Conservation (phyloP, 2,113 vertebrate species). For the Actenoides lindsayi region DNA sequence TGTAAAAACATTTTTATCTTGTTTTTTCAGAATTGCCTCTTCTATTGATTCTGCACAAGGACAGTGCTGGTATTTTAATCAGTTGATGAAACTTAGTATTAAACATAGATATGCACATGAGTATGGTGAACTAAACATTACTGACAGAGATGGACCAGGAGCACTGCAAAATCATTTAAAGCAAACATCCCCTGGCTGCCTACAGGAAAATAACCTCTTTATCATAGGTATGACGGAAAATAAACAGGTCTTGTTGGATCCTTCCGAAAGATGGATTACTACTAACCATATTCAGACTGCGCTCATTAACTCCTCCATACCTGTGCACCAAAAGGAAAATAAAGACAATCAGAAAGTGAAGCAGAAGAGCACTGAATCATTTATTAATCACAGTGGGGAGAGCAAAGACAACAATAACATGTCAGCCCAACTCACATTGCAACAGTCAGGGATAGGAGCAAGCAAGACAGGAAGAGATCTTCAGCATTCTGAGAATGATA, state of each 20-base stretch:
- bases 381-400: not conserved
- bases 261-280: conserved; percentile 60
- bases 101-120: conserved; percentile 86
- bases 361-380: conserved; percentile 22
- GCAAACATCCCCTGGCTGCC: not conserved
- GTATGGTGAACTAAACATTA: conserved; percentile 52
- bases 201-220: conserved; percentile 41
- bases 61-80: conserved; percentile 72
- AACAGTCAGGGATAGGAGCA: not conserved
- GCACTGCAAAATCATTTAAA: conserved; percentile 15
- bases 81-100: conserved; percentile 81
- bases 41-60: conserved; percentile 63
- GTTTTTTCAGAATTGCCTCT: conserved; percentile 63
- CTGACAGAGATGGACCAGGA: conserved; percentile 56
- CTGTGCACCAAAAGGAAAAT: conserved; percentile 28
- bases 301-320: conserved; percentile 34
- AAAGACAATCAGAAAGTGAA: conserved; percentile 25
- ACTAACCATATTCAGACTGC: not conserved
- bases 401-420: not conserved
- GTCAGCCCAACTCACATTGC: not conserved
- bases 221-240: conserved; percentile 31
- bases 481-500: not conserved
- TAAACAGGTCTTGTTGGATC: conserved; percentile 38
- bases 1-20: not conserved
- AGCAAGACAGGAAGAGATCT: not conserved